These are phyloP conservation scores for Ennomos erosarius DNA, from an alignment of 2,888 invertebrate species.

Conservation along the genomic window DNA sequence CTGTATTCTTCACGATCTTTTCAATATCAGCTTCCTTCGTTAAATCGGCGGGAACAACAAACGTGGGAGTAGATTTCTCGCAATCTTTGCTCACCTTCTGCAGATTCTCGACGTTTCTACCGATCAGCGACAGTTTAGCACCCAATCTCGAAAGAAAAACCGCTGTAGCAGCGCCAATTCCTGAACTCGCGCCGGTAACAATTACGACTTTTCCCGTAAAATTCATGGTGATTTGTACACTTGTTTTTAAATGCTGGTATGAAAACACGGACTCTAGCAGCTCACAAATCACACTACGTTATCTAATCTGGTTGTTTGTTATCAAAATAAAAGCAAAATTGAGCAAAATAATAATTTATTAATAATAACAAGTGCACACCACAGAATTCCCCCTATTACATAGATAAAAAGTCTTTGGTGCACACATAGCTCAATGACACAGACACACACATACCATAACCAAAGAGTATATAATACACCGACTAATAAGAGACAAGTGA, in stretches of 20 bases:
- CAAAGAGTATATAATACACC: too few relatives aligned
- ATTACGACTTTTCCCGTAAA: slow-evolving; percentile 90
- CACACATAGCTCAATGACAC: too few relatives aligned
- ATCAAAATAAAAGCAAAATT: too few relatives aligned
- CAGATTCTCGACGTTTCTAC: slow-evolving; percentile 88
- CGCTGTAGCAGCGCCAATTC: slow-evolving; percentile 94
- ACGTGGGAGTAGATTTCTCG: slow-evolving; percentile 73
- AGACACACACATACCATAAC: too few relatives aligned
- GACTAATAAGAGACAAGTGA: too few relatives aligned
- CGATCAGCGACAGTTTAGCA: slow-evolving; percentile 89
- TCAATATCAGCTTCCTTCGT: slow-evolving; percentile 90
- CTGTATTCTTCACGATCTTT: slow-evolving; percentile 89
- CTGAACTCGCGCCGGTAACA: slow-evolving; percentile 93
- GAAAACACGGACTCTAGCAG: neutral
- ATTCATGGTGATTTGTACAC: slow-evolving; percentile 65
- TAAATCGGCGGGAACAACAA: slow-evolving; percentile 88
- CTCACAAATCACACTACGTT: slow-evolving; percentile 21
- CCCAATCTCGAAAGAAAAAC: slow-evolving; percentile 90
- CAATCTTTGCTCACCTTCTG: slow-evolving; percentile 73
- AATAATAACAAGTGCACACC: too few relatives aligned
- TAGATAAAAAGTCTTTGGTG: too few relatives aligned
- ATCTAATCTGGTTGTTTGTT: slow-evolving; percentile 4
- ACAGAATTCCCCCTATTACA: too few relatives aligned
- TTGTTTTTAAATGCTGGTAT: neutral
- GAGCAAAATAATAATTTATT: too few relatives aligned